phyloP scores from a whole-genome alignment of 2,888 invertebrate genomes.

The Nemotelus pantherinus region DNA sequence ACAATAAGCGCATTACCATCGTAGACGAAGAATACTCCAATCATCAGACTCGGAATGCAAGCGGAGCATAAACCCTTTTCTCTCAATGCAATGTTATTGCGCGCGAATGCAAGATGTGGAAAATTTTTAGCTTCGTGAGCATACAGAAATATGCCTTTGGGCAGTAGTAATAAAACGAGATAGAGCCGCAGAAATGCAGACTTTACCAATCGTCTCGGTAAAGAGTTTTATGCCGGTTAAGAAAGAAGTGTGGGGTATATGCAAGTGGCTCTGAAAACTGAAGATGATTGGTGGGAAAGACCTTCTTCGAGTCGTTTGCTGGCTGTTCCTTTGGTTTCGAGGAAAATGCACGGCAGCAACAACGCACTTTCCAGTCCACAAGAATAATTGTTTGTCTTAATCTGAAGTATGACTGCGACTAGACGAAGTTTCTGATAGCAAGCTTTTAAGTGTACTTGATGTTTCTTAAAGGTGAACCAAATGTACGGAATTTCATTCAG shows the following conservation, averaged over 20 bases:
- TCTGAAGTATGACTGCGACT: no score
- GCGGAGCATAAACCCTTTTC: no score
- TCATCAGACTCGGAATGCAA: no score
- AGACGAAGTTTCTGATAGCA: no score
- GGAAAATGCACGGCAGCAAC: no score
- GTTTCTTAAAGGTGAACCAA: no score
- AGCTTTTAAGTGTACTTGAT: no score
- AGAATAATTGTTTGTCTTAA: no score
- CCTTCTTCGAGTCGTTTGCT: constrained; percentile 1
- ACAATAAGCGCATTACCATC: no score
- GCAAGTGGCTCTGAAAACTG: background rate
- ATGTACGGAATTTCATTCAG: no score
- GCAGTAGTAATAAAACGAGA: constrained; percentile 48
- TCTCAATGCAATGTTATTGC: background rate
- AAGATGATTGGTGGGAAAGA: background rate
- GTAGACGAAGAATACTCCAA: no score
- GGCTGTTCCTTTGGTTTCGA: background rate
- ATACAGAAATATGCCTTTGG: constrained; percentile 48
- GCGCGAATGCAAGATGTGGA: constrained; percentile 17
- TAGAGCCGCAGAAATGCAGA: constrained; percentile 37
- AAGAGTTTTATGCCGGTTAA: background rate
- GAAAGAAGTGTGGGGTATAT: background rate
- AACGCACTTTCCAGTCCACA: no score
- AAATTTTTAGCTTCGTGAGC: constrained; percentile 40
- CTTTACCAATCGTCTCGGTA: constrained; percentile 37